These are phyloP conservation scores for Penaeus monodon DNA, from an alignment of 2,888 invertebrate genomes.

Conservation along the genomic window DNA sequence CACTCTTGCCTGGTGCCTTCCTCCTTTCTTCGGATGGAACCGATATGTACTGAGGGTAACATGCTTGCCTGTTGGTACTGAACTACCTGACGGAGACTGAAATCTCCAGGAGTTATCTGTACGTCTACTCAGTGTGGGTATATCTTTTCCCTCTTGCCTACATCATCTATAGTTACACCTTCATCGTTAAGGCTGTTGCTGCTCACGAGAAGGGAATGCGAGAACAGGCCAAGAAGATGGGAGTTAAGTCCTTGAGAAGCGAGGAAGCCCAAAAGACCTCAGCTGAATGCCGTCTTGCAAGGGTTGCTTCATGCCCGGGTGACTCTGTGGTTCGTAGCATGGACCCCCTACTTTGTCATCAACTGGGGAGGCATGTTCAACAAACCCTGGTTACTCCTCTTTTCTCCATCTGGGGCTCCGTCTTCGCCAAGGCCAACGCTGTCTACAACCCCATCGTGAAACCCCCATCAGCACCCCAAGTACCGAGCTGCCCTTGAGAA, in stretches of 20 bases:
- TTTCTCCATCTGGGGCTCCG: slow-evolving; percentile 67
- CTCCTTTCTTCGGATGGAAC: slow-evolving; percentile 70
- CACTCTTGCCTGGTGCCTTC: slow-evolving; percentile 68
- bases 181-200: slow-evolving; percentile 68
- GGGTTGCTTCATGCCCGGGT: slow-evolving; percentile 66
- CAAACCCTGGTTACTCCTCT: slow-evolving; percentile 62
- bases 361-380: slow-evolving; percentile 67
- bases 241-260: slow-evolving; percentile 62
- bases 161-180: slow-evolving; percentile 69
- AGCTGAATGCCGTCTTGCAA: slow-evolving; percentile 65
- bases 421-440: slow-evolving; percentile 71
- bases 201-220: slow-evolving; percentile 66
- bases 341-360: slow-evolving; percentile 68
- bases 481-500: slow-evolving; percentile 64
- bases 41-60: slow-evolving; percentile 71
- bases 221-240: slow-evolving; percentile 67
- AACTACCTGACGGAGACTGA: slow-evolving; percentile 67
- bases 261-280: slow-evolving; percentile 61
- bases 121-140: slow-evolving; percentile 58
- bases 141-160: slow-evolving; percentile 66
- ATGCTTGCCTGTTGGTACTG: slow-evolving; percentile 70
- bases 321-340: slow-evolving; percentile 66
- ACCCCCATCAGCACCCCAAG: slow-evolving; percentile 67
- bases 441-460: slow-evolving; percentile 68
- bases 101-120: slow-evolving; percentile 64